Evolutionary conservation across 2,888 invertebrate genomes (phyloP).

Genomic region (Octonoba sinensis): DNA sequence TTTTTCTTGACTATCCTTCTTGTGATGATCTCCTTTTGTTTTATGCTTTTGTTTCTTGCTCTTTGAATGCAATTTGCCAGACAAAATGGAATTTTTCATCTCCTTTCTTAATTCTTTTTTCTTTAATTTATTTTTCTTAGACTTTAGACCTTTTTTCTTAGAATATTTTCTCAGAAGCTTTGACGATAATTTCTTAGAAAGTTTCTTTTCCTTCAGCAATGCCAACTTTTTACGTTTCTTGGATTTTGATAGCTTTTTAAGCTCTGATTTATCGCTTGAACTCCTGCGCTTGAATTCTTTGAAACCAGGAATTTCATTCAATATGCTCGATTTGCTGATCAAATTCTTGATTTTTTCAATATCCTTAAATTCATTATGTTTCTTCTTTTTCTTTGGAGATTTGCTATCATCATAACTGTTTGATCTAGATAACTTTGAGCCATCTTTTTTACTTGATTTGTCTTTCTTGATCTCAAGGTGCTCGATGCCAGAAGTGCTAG

Average conservation of each 20-base stretch:
- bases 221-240: constrained; percentile 56
- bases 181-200: constrained; percentile 56
- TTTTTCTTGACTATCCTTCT: constrained; percentile 45
- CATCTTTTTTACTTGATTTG: constrained; percentile 51
- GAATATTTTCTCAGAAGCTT: constrained; percentile 60
- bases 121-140: constrained; percentile 55
- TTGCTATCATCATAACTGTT: constrained; percentile 48
- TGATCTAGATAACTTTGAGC: constrained; percentile 45
- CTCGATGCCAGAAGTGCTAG: constrained; percentile 6
- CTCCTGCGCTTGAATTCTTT: constrained; percentile 52
- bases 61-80: constrained; percentile 33
- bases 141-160: constrained; percentile 58
- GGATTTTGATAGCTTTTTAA: constrained; percentile 44
- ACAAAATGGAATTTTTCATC: constrained; percentile 16
- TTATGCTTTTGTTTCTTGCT: constrained; percentile 61
- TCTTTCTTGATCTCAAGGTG: constrained; percentile 44
- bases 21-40: constrained; percentile 43
- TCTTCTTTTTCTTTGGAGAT: constrained; percentile 62
- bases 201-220: constrained; percentile 42
- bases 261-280: constrained; percentile 56
- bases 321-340: constrained; percentile 52
- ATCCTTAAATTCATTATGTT: constrained; percentile 53
- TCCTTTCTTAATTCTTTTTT: constrained; percentile 55
- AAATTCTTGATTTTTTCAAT: constrained; percentile 57
- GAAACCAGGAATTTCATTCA: constrained; percentile 47